These are phyloP conservation scores for Bombus impatiens DNA, from an alignment of 1,140 invertebrate species.

Conservation along the genomic window DNA sequence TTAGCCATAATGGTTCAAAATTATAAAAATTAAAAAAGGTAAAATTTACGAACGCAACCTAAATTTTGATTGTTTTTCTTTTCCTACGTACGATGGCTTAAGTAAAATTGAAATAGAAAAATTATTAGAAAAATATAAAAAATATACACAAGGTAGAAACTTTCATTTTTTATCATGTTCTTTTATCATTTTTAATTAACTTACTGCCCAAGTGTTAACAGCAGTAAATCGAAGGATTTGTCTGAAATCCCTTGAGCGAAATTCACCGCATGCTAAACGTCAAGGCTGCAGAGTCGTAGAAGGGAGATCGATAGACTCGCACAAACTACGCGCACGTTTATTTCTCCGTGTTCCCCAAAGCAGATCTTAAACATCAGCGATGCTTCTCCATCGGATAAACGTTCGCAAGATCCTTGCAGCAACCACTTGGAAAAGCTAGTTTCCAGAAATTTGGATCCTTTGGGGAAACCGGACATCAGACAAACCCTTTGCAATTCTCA, in stretches of 20 bases:
- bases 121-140: not conserved
- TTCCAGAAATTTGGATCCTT: slow-evolving; percentile 12
- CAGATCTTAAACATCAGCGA: not conserved
- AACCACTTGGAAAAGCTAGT: not conserved
- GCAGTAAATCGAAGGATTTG: too few species aligned
- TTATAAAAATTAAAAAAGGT: not conserved
- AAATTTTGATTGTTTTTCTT: not conserved
- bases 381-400: slow-evolving; percentile 1
- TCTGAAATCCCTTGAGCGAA: not conserved
- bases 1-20: not conserved
- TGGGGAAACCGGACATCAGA: not conserved
- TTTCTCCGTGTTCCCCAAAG: slow-evolving; percentile 25
- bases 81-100: not conserved
- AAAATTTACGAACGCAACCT: not conserved
- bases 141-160: not conserved
- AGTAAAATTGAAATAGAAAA: not conserved
- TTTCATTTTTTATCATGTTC: not conserved
- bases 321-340: slow-evolving; percentile 2
- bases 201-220: not conserved
- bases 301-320: slow-evolving; percentile 10
- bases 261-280: slow-evolving; percentile 24
- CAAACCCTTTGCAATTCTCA: not conserved
- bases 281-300: not conserved
- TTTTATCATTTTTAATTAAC: not conserved
- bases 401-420: not conserved